A percentile compares a stretch with the other conserved stretches of the same genome.
Evolutionary conservation across 2,888 invertebrate genomes (phyloP).

Genomic region (Agonum fuliginosum): DNA sequence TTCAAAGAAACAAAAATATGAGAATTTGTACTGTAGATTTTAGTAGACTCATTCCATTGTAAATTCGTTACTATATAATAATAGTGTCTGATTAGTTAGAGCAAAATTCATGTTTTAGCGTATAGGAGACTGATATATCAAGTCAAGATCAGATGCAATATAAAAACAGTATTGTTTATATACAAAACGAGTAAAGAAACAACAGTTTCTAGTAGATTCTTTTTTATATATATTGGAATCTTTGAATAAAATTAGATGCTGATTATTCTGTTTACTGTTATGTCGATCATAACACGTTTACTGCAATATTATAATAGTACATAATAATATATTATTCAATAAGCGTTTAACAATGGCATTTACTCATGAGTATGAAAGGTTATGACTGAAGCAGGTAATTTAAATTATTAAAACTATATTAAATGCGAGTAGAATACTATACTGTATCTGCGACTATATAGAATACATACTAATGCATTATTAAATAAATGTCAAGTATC

Average conservation of each 20-base stretch:
- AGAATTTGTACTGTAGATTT: constrained; percentile 55
- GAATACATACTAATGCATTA: too few relatives aligned
- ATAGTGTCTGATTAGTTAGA: constrained; percentile 51
- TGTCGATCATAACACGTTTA: neutral
- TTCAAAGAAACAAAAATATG: constrained; percentile 48
- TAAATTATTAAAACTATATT: too few relatives aligned
- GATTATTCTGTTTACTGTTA: constrained; percentile 15
- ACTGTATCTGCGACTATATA: too few relatives aligned
- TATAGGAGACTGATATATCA: constrained; percentile 45
- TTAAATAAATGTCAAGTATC: too few relatives aligned
- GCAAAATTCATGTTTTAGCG: constrained; percentile 49
- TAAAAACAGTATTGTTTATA: constrained; percentile 54
- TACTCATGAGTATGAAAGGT: too few relatives aligned
- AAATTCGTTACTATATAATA: constrained; percentile 45
- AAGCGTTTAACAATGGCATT: too few relatives aligned
- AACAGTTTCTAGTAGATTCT: constrained; percentile 48
- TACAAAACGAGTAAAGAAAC: constrained; percentile 37
- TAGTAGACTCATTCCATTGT: constrained; percentile 57
- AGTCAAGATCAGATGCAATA: constrained; percentile 50
- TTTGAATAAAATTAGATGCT: constrained; percentile 35
- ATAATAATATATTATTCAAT: too few relatives aligned
- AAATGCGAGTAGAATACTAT: too few relatives aligned
- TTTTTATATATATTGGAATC: constrained; percentile 50
- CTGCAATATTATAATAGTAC: neutral
- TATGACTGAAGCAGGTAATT: too few relatives aligned